These are phyloP conservation scores for Plectropomus leopardus DNA, from an alignment of 2,113 vertebrate genomes.

Conservation along the genomic window DNA sequence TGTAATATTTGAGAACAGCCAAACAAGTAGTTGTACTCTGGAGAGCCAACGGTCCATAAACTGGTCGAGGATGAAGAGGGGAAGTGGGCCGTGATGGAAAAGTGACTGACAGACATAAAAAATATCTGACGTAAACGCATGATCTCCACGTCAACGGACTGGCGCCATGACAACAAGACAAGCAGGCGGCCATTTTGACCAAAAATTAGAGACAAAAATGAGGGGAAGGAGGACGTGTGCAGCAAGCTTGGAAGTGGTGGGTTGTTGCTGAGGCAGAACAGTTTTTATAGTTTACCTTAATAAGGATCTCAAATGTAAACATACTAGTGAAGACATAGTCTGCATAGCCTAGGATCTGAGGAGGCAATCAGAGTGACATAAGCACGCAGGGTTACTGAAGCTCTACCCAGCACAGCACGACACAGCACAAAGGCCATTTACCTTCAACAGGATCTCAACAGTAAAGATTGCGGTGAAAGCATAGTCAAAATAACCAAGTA, in stretches of 20 bases:
- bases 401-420: slow-evolving; percentile 74
- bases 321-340: slow-evolving; percentile 98
- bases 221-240: slow-evolving; percentile 81
- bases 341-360: slow-evolving; percentile 96
- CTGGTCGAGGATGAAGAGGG: slow-evolving; percentile 18
- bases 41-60: slow-evolving; percentile 36
- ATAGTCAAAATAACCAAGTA: slow-evolving; percentile 99
- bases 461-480: slow-evolving; percentile 99
- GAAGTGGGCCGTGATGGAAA: slow-evolving; percentile 27
- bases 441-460: slow-evolving; percentile 99
- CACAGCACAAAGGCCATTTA: slow-evolving; percentile 86
- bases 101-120: slow-evolving; percentile 55
- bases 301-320: slow-evolving; percentile 97
- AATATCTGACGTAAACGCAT: slow-evolving; percentile 21
- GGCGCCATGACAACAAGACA: slow-evolving; percentile 79
- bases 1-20: not conserved
- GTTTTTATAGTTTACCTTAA: slow-evolving; percentile 91
- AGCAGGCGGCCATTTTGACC: slow-evolving; percentile 47
- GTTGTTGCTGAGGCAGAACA: slow-evolving; percentile 79
- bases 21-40: slow-evolving; percentile 3
- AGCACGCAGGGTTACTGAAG: slow-evolving; percentile 78
- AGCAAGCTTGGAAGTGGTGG: slow-evolving; percentile 79
- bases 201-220: slow-evolving; percentile 46
- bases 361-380: slow-evolving; percentile 89
- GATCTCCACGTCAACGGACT: slow-evolving; percentile 71